Evolutionary conservation across 2,888 invertebrate genomes (phyloP).

Genomic region (Chorisops tibialis): DNA sequence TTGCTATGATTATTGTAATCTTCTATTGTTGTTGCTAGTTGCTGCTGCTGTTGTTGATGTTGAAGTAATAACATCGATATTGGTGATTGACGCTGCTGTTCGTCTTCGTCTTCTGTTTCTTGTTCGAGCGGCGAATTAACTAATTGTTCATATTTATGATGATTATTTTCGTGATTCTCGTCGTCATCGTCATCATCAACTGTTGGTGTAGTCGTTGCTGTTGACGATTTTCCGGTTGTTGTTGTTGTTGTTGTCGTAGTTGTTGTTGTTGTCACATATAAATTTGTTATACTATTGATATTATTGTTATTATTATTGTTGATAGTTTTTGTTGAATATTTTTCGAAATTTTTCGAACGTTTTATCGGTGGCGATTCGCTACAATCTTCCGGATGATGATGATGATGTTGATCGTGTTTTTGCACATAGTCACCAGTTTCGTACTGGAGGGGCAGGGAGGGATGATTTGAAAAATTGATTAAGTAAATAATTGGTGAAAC

Average conservation of each 20-base stretch:
- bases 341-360: conserved; percentile 35
- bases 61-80: background rate
- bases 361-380: conserved; percentile 36
- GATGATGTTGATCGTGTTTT: conserved; percentile 15
- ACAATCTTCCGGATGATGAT: conserved; percentile 31
- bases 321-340: conserved; percentile 30
- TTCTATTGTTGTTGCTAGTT: background rate
- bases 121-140: background rate
- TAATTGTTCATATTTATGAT: conserved; percentile 13
- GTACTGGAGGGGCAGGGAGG: background rate
- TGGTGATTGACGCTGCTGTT: conserved; percentile 4
- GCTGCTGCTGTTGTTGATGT: background rate
- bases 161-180: conserved; percentile 7
- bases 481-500: background rate
- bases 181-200: background rate
- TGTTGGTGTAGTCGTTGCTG: background rate
- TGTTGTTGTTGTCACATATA: conserved; percentile 6
- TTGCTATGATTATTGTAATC: conserved; percentile 19
- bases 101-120: conserved; percentile 6
- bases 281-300: conserved; percentile 27
- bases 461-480: background rate
- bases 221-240: background rate
- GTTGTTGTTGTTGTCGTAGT: background rate
- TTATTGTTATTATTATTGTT: conserved; percentile 31
- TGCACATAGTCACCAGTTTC: conserved; percentile 18